phyloP scores from a whole-genome alignment of 2,113 vertebrate species.

The Phylloscopus trochilus region DNA sequence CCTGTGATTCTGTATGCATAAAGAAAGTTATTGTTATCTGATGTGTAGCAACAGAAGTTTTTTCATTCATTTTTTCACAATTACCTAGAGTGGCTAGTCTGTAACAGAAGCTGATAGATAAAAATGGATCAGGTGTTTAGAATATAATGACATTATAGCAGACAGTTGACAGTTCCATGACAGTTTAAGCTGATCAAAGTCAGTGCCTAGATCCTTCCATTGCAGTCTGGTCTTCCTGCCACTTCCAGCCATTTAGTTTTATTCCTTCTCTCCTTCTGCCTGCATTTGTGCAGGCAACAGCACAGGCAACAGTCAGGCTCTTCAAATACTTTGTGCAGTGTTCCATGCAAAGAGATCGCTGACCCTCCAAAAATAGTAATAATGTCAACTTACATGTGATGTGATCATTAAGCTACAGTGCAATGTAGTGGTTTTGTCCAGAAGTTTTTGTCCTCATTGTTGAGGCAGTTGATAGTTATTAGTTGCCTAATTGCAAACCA shows the following conservation, averaged over 20 bases:
- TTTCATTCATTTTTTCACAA: not conserved
- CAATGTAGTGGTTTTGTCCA: not conserved
- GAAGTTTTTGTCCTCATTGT: not conserved
- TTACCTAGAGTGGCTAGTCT: not conserved
- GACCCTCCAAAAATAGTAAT: not conserved
- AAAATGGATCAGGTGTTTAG: not conserved
- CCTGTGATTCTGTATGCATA: not conserved
- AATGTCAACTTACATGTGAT: not conserved
- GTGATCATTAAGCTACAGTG: not conserved
- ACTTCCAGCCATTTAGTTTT: not conserved
- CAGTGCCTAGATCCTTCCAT: not conserved
- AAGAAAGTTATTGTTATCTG: not conserved
- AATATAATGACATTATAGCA: not conserved
- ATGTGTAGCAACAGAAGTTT: not conserved
- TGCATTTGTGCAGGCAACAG: not conserved
- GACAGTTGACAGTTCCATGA: not conserved
- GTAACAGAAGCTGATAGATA: not conserved
- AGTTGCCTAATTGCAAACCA: not conserved
- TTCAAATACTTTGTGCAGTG: not conserved
- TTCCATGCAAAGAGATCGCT: not conserved
- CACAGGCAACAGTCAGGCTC: not conserved
- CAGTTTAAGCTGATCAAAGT: not conserved
- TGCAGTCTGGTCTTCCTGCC: not conserved
- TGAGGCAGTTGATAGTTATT: not conserved
- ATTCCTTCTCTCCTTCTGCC: not conserved